These are phyloP conservation scores for Halictus ligatus DNA, from an alignment of 2,888 invertebrate species.

Conservation along the genomic window DNA sequence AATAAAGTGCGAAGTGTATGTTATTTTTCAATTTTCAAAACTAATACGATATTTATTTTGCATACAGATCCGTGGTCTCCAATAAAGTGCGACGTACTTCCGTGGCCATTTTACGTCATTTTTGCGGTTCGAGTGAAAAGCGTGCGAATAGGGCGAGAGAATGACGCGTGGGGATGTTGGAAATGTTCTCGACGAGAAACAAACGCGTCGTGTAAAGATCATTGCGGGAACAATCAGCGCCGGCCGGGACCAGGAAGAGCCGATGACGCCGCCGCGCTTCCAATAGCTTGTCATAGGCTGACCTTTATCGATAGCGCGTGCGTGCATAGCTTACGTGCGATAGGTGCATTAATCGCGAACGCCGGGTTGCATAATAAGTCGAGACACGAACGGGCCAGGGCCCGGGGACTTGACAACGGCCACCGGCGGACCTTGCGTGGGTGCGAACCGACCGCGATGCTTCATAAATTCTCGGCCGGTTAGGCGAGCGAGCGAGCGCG, in stretches of 20 bases:
- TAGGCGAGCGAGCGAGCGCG: conserved; percentile 41
- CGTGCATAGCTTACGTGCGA: conserved; percentile 67
- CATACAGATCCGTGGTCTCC: no score
- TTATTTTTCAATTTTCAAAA: no score
- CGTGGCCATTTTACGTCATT: no score
- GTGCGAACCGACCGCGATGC: conserved; percentile 68
- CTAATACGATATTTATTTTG: no score
- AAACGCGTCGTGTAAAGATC: not conserved
- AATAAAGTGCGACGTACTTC: no score
- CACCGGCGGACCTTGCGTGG: conserved; percentile 74
- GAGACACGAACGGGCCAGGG: conserved; percentile 69
- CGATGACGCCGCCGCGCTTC: conserved; percentile 38
- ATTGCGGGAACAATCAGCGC: conserved; percentile 21
- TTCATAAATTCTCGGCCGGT: conserved; percentile 75
- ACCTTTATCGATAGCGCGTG: conserved; percentile 69
- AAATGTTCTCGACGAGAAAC: not conserved
- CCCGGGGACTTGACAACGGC: conserved; percentile 69
- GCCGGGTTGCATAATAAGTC: conserved; percentile 74
- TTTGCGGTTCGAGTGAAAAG: not conserved
- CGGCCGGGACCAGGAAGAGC: conserved; percentile 51
- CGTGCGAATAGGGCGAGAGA: not conserved
- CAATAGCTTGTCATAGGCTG: conserved; percentile 60
- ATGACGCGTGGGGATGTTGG: not conserved
- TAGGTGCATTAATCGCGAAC: conserved; percentile 75
- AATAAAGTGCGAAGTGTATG: no score